A percentile compares a stretch with the other conserved stretches of the same genome.
Conservation (phyloP, 2,113 vertebrate species). For the Tachycineta bicolor region DNA sequence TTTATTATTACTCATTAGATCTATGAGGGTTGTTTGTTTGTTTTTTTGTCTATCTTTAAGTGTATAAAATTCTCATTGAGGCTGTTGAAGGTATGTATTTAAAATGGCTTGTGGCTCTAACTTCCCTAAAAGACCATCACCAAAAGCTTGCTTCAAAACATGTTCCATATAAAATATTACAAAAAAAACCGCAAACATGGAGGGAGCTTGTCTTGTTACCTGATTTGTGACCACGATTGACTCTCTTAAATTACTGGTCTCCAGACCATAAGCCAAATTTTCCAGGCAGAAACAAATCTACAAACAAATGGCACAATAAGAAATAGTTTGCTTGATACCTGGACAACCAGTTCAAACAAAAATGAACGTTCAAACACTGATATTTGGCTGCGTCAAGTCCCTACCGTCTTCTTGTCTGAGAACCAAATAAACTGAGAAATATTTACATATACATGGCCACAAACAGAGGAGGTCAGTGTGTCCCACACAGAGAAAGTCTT, state of each 20-base stretch:
- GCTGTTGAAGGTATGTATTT: background rate
- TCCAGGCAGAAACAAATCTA: background rate
- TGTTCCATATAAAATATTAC: fast-evolving
- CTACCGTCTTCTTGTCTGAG: background rate
- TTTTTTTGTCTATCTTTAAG: background rate
- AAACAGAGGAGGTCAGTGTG: background rate
- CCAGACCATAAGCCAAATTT: background rate
- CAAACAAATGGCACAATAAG: background rate
- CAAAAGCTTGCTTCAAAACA: background rate
- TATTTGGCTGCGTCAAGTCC: background rate
- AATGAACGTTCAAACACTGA: background rate
- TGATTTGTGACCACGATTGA: background rate
- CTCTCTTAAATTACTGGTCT: background rate
- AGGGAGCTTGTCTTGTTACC: background rate
- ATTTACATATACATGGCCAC: background rate
- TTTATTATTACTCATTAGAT: background rate
- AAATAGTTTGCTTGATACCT: background rate
- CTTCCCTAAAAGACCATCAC: background rate
- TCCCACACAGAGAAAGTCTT: background rate
- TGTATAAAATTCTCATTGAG: background rate
- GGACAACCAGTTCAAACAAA: background rate
- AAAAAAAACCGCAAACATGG: background rate
- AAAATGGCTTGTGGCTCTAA: background rate
- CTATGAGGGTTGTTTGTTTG: background rate
- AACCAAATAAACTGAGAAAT: background rate